phyloP scores from a whole-genome alignment of 2,113 vertebrate genomes.

The Condylura cristata region DNA sequence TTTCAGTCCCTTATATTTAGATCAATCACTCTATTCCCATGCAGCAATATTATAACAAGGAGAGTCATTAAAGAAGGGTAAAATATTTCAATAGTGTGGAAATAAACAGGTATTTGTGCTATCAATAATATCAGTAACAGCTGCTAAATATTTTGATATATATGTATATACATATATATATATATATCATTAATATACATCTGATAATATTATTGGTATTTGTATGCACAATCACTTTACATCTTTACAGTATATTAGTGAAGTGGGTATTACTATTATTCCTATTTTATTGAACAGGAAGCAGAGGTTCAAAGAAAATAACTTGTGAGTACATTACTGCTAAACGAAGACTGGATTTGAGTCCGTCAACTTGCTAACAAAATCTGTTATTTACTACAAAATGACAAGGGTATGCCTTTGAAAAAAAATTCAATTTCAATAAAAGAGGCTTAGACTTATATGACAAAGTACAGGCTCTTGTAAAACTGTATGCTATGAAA shows the following conservation, averaged over 20 bases:
- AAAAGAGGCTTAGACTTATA: background rate
- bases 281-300: background rate
- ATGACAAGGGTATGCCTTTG: background rate
- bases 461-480: background rate
- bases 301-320: background rate
- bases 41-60: background rate
- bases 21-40: constrained; percentile 53
- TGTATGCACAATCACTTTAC: background rate
- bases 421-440: background rate
- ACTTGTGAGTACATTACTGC: background rate
- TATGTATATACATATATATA: too few relatives aligned
- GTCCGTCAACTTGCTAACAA: background rate
- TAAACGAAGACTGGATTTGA: background rate
- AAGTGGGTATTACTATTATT: background rate
- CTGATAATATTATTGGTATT: background rate
- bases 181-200: background rate
- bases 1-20: constrained; percentile 54
- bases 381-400: background rate
- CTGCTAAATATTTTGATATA: background rate
- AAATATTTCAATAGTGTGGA: background rate
- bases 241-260: background rate
- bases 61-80: background rate
- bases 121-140: background rate
- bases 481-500: background rate
- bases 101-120: background rate